These are phyloP conservation scores for Suricata suricatta DNA, from an alignment of 2,113 vertebrate species.

Conservation along the genomic window DNA sequence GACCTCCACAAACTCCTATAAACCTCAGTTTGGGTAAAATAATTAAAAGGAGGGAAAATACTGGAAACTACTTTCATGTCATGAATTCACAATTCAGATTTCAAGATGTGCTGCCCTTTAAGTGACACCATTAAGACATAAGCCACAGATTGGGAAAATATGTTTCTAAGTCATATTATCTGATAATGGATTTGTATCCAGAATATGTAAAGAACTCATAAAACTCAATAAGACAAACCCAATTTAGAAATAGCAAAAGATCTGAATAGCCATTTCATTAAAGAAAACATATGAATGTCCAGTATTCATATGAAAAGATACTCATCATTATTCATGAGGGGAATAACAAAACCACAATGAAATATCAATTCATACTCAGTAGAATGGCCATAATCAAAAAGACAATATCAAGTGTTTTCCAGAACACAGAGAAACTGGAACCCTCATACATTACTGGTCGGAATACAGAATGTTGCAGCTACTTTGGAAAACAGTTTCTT, in stretches of 20 bases:
- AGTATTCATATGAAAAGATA: neutral
- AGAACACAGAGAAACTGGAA: neutral
- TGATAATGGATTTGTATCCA: neutral
- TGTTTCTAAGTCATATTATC: neutral
- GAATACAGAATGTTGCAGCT: neutral
- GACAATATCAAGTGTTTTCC: neutral
- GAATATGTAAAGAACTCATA: neutral
- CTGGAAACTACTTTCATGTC: neutral
- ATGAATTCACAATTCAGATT: neutral
- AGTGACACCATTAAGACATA: neutral
- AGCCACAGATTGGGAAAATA: neutral
- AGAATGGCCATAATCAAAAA: neutral
- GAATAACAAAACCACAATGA: slow-evolving; percentile 29
- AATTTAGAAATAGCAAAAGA: neutral
- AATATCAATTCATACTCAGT: neutral
- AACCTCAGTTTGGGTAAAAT: neutral
- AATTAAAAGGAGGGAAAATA: neutral
- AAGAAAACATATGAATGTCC: neutral
- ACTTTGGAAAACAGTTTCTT: slow-evolving; percentile 26
- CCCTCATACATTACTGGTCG: neutral
- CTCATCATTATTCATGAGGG: neutral
- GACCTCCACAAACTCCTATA: neutral
- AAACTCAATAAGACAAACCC: neutral
- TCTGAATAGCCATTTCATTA: neutral
- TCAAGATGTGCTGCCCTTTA: neutral